Conservation (phyloP, 2,797 vertebrate genomes). For the Serranus cabrilla region DNA sequence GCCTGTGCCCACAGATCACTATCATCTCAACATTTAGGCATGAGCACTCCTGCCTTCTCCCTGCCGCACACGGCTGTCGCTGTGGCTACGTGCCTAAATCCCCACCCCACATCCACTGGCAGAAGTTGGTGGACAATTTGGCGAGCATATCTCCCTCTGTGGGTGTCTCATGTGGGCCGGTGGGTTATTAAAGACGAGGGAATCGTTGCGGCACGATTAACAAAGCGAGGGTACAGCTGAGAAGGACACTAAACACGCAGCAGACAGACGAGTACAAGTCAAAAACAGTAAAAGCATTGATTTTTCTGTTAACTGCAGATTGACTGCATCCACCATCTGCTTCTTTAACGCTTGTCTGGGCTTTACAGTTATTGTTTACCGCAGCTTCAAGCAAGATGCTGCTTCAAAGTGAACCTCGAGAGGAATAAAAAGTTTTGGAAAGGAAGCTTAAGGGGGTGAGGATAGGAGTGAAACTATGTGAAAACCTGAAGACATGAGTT, state of each 20-base stretch:
- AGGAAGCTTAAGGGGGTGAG: neutral
- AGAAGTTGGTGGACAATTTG: constrained; percentile 3
- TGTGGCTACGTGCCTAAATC: constrained; percentile 27
- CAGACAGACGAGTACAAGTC: neutral
- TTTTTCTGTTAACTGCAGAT: constrained; percentile 29
- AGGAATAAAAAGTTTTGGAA: constrained; percentile 3
- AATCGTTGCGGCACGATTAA: neutral
- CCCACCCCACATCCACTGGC: neutral
- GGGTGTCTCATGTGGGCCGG: constrained; percentile 8
- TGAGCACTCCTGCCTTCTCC: constrained; percentile 10
- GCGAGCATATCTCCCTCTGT: neutral
- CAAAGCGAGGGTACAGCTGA: neutral
- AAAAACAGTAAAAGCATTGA: neutral
- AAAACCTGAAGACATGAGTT: neutral
- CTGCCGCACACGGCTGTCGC: neutral
- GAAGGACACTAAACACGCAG: neutral
- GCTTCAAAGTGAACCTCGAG: constrained; percentile 8
- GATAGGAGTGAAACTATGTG: neutral
- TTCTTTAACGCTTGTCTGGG: constrained; percentile 3
- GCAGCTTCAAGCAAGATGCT: constrained; percentile 11
- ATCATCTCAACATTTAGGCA: constrained; percentile 31
- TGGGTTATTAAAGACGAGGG: constrained; percentile 5
- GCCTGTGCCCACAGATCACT: constrained; percentile 36
- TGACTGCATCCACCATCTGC: constrained; percentile 36
- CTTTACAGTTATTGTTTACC: constrained; percentile 12